Base-by-base conservation (phyloP, 2,888 invertebrate genomes). In the Stenodera caucasica region DNA sequence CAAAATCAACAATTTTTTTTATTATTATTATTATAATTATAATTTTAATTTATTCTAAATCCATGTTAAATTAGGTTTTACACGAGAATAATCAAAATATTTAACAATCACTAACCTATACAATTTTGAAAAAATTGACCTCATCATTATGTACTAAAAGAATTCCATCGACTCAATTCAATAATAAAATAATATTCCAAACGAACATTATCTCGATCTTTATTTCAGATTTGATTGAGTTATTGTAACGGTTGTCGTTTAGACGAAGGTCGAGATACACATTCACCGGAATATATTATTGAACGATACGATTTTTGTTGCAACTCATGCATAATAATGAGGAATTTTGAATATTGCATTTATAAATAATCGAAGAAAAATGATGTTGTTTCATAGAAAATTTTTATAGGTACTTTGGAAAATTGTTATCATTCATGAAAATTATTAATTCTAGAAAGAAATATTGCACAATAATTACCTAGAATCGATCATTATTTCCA, bases 401-500 rank as follows among this genome's bases (percentile, higher is more conserved):
- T 9, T 5, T 30, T 7, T 7, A 30, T 26, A 26, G 4, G 26
- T 26, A 6, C 26, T 5, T 26, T 26, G 26, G 26, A 26, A 26
- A 37, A 37, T 21, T 45, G 21, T 18, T 45, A 21, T 45, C 7
- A 21, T 21, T 26, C 7, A 26, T 11, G 11, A 21, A 45, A 45
- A 12, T 45, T n/a, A 5, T 8, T 45, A 23, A 23, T 45, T 45
- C 45, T 7, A n/a, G 45, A 45, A 21, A 45, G n/a, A 12, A 5
- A 4, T 21, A 45, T 45, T 45, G 23, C 45, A 45, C 45, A 11
- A 45, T 45, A 45, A 45, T 45, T 45, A 45, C 45, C n/a, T 12
- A 11, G 45, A 45, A 45, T 45, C 12, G 45, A 21, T 23, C 23
- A 23, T n/a, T 8, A 23, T 45, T 40, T 18, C 11, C 6, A 23